Base-by-base conservation (phyloP, 2,888 invertebrate species). In the Xanthia togata region DNA sequence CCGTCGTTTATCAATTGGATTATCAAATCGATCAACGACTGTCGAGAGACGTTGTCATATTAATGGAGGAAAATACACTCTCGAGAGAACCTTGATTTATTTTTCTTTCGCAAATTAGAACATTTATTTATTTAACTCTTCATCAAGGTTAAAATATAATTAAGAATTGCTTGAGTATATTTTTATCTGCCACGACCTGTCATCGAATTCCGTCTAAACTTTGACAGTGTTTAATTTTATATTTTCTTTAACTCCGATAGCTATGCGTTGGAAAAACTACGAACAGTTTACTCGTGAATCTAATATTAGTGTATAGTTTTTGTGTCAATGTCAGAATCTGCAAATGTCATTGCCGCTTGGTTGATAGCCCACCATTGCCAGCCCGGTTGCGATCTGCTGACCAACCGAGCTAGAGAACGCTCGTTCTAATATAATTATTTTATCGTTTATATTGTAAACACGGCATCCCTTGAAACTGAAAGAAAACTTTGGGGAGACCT, bases 301-400 rank as follows among this genome's bases (percentile, higher is more conserved):
- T 85, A 82, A 65, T 82, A 75, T 68, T 83, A 82, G 81, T 9
- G 0, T 23, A 6, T 6, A 59, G 70, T 82, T 84, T 78, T 82
- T 75, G 78, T 84, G 85, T 85, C 83, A 84, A 85, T 84, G 83
- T 85, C 75, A 75, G 57, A 53, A 12, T 78, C 12, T 75, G 78
- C 79, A 75, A 82, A 82, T 83, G 85, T 83, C 83, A 83, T 73
- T 85, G 85, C 26, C 85, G 85, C 68, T 60, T 64, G 60, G 82
- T 70, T 78, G 70, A 62, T 62, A 73, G 63, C 8, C 73, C 60
- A 70, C 35, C 57, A 73, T 57, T 78, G 83, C 62, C 78, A 81
- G 70, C 23, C 14, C 31, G 47, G 53, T n/a, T 12, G 50, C 26
- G 14, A 62, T 68, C 20, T 69, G 38, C 14, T 9, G 65, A 31